Percentiles rank a stretch among this genome's conserved stretches.
Evolutionary conservation across 2,113 vertebrate genomes (phyloP).

Genomic region (Anhinga anhinga): DNA sequence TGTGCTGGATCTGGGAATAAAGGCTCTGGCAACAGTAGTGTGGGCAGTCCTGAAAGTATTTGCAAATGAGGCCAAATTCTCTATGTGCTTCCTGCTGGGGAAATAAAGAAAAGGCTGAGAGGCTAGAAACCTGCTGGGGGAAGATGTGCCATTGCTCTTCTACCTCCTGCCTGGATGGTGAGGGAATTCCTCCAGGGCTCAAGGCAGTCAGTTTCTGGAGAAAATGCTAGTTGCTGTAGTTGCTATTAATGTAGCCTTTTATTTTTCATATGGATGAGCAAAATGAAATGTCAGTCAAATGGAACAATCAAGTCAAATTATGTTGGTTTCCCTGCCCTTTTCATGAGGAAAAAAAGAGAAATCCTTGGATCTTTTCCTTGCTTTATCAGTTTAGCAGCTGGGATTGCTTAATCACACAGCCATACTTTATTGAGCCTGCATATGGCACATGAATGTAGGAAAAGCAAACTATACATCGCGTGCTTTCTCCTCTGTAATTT

Average conservation of each 20-base stretch:
- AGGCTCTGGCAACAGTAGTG: background rate
- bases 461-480: background rate
- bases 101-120: background rate
- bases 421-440: background rate
- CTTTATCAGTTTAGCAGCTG: constrained; percentile 27
- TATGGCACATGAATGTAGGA: background rate
- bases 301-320: background rate
- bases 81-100: background rate
- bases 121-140: background rate
- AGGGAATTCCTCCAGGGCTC: background rate
- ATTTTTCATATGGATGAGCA: background rate
- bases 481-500: background rate
- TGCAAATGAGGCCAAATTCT: background rate
- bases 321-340: background rate
- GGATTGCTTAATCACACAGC: constrained; percentile 19
- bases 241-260: background rate
- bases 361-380: constrained; percentile 21
- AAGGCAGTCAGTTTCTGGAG: background rate
- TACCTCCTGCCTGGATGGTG: background rate
- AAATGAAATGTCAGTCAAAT: background rate
- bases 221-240: background rate
- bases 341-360: background rate
- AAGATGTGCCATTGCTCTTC: background rate
- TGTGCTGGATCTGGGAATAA: background rate
- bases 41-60: background rate